These are phyloP conservation scores for Labeo catla DNA, from an alignment of 2,113 vertebrate genomes.

Conservation along the genomic window DNA sequence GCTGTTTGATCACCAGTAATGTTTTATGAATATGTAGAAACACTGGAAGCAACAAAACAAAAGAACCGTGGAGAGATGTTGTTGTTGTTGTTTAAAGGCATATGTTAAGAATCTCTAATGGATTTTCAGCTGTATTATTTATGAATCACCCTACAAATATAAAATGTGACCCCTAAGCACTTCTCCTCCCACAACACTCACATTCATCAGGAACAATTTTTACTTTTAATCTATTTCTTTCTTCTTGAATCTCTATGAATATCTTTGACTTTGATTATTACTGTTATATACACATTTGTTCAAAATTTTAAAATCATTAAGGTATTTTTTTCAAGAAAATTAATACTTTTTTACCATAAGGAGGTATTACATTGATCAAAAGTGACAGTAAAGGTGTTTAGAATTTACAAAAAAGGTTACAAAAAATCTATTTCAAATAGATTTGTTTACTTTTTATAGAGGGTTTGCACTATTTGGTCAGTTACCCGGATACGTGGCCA, in stretches of 20 bases:
- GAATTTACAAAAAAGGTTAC: neutral
- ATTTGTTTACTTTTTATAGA: too few relatives aligned
- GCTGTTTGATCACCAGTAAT: slow-evolving; percentile 24
- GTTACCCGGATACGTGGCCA: too few relatives aligned
- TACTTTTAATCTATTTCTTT: neutral
- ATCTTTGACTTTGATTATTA: neutral
- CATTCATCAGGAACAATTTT: neutral
- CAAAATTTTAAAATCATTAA: neutral
- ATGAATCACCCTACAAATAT: neutral
- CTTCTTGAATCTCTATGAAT: neutral
- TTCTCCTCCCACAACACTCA: neutral
- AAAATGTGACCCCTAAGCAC: neutral
- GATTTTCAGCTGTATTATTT: neutral
- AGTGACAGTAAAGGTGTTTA: neutral
- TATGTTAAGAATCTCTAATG: neutral
- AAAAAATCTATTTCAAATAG: too few relatives aligned
- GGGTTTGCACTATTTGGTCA: too few relatives aligned
- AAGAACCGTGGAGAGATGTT: neutral
- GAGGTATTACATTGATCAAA: neutral
- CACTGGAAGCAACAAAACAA: neutral
- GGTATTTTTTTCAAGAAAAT: neutral
- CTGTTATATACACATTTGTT: neutral
- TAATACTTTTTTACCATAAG: neutral
- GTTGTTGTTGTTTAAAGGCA: neutral
- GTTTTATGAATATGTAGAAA: neutral